phyloP scores from a whole-genome alignment of 2,113 vertebrate species.

The Alligator sinensis region DNA sequence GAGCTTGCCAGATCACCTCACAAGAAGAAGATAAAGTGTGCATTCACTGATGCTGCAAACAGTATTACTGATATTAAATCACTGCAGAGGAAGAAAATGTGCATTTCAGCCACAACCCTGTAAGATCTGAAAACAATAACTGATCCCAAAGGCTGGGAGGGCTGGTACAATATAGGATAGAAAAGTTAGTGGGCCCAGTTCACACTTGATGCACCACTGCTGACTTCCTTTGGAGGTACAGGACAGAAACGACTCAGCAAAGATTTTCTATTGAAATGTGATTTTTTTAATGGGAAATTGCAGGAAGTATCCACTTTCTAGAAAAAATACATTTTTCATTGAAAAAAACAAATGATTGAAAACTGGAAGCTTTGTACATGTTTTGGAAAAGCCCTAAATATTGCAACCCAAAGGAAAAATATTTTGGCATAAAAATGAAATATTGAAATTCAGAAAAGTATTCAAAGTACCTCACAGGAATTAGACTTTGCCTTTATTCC shows the following conservation, averaged over 20 bases:
- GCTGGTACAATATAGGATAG: background rate
- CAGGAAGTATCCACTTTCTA: background rate
- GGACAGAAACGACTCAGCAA: background rate
- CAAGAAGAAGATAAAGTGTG: slow-evolving; percentile 33
- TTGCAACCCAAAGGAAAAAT: too few relatives aligned
- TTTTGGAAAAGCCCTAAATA: too few relatives aligned
- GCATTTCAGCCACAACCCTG: background rate
- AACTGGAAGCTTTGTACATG: too few relatives aligned
- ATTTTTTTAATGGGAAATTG: background rate
- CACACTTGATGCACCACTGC: background rate
- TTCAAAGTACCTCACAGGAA: too few relatives aligned
- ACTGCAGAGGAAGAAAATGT: background rate
- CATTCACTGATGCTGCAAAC: slow-evolving; percentile 32
- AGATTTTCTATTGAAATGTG: background rate
- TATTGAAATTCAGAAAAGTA: too few relatives aligned
- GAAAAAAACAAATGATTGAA: too few relatives aligned
- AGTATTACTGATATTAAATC: slow-evolving; percentile 48
- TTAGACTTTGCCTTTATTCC: too few relatives aligned
- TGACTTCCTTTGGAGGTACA: background rate
- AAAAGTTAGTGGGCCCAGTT: background rate
- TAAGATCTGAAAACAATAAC: background rate
- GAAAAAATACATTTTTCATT: background rate
- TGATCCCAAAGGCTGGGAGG: background rate
- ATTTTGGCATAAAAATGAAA: too few relatives aligned
- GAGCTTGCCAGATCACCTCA: slow-evolving; percentile 6